Conservation (phyloP, 2,888 invertebrate genomes). For the Dryocosmus kuriphilus region DNA sequence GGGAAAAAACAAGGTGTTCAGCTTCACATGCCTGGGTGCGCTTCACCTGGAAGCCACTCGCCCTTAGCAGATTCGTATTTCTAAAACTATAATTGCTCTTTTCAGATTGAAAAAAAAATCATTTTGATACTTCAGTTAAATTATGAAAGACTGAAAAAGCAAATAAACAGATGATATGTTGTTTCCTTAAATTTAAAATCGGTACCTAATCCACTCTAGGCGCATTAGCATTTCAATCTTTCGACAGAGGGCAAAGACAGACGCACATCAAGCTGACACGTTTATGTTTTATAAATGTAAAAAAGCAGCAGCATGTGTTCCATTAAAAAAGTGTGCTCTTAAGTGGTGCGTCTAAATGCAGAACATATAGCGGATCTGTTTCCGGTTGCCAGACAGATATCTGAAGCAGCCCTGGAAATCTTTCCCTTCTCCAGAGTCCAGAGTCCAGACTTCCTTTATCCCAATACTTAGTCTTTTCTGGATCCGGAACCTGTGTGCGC, state of each 20-base stretch:
- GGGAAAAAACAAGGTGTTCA: conserved; percentile 20
- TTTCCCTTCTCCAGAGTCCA: conserved; percentile 13
- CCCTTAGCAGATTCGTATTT: conserved; percentile 2
- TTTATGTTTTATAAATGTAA: conserved; percentile 33
- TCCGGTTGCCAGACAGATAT: conserved; percentile 28
- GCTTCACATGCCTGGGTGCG: conserved; percentile 7
- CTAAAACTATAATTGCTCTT: background rate
- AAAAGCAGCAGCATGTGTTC: conserved; percentile 33
- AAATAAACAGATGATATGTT: too few species aligned
- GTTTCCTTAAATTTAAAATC: background rate
- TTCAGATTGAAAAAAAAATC: background rate
- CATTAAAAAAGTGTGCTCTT: conserved; percentile 36
- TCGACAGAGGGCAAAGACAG: background rate
- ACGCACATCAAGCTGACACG: conserved; percentile 21
- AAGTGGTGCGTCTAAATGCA: conserved; percentile 39
- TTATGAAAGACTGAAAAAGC: too few species aligned
- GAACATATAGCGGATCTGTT: conserved; percentile 30
- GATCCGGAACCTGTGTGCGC: background rate
- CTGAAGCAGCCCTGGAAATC: conserved; percentile 23
- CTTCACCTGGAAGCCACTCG: conserved; percentile 33
- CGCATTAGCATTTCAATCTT: conserved; percentile 15
- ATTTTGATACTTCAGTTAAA: background rate
- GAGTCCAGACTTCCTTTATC: background rate
- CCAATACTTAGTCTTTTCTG: background rate
- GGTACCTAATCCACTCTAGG: background rate